A percentile compares a stretch with the other conserved stretches of the same genome.
Evolutionary conservation across 1,140 invertebrate genomes (phyloP).

Genomic region (Atta texana): DNA sequence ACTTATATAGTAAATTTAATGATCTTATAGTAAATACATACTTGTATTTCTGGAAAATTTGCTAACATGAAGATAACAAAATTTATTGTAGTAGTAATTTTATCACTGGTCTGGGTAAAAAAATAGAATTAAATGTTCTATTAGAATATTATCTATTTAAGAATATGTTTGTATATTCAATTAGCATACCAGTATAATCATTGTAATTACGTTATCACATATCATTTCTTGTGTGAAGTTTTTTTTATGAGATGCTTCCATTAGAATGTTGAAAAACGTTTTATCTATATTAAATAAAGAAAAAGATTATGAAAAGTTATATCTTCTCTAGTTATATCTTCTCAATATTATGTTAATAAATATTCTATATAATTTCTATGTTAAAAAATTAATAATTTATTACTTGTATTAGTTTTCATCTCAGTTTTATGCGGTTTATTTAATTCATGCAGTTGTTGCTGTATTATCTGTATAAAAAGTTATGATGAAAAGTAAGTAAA

Average conservation of each 20-base stretch:
- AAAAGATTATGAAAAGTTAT: not conserved
- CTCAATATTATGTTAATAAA: not conserved
- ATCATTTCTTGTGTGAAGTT: not conserved
- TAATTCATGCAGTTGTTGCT: not conserved
- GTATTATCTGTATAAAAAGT: not conserved
- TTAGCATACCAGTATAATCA: not conserved
- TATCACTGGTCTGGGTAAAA: constrained; percentile 89
- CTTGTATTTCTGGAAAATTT: constrained; percentile 88
- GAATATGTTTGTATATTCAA: not conserved
- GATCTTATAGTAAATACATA: constrained; percentile 28
- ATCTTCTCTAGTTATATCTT: not conserved
- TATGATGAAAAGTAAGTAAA: constrained; percentile 54
- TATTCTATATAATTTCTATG: not conserved
- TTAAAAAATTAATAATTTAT: not conserved
- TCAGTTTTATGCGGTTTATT: not conserved
- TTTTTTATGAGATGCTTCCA: not conserved
- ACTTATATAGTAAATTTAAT: not conserved
- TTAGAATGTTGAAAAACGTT: not conserved
- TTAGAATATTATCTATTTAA: not conserved
- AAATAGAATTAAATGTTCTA: not conserved
- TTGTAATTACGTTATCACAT: not conserved
- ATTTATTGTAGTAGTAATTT: constrained; percentile 88
- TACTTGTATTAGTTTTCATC: not conserved
- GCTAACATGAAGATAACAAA: constrained; percentile 89
- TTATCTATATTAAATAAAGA: constrained; percentile 12